A percentile compares a stretch with the other conserved stretches of the same genome.
Evolutionary conservation across 2,113 vertebrate species (phyloP).

Genomic region (Tragelaphus scriptus): DNA sequence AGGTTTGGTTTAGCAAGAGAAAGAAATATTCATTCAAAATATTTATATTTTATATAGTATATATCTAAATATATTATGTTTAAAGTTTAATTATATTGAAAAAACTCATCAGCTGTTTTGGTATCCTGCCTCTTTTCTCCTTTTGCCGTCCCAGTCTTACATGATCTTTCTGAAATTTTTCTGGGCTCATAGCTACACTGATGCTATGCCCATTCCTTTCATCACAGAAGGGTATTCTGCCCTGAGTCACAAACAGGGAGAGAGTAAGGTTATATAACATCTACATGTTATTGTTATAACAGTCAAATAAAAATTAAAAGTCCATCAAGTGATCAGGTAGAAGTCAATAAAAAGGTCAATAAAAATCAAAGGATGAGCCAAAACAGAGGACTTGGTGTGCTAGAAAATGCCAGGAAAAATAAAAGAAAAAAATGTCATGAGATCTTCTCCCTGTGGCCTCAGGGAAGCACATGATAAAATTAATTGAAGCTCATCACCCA

Average conservation of each 20-base stretch:
- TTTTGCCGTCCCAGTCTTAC: neutral
- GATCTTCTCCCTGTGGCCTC: neutral
- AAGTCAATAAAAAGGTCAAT: constrained; percentile 56
- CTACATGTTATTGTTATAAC: neutral
- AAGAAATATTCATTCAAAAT: neutral
- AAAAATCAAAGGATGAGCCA: constrained; percentile 40
- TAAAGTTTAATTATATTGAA: neutral
- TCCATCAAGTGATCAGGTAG: constrained; percentile 41
- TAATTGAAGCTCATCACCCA: neutral
- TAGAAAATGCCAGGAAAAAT: neutral
- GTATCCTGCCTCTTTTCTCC: neutral
- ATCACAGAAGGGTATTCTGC: neutral
- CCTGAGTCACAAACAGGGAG: neutral
- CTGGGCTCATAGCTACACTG: accelerated
- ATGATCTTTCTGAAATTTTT: neutral
- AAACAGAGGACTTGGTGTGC: neutral
- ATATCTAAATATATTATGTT: neutral
- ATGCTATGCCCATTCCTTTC: accelerated
- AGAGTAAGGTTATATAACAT: neutral
- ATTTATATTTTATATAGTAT: neutral
- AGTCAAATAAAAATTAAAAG: constrained; percentile 56
- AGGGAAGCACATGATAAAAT: neutral
- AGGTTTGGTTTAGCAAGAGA: neutral
- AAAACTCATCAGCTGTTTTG: neutral
- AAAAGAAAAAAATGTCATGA: neutral